phyloP scores from a whole-genome alignment of 2,888 invertebrate species.

The Crepidodera aurea region DNA sequence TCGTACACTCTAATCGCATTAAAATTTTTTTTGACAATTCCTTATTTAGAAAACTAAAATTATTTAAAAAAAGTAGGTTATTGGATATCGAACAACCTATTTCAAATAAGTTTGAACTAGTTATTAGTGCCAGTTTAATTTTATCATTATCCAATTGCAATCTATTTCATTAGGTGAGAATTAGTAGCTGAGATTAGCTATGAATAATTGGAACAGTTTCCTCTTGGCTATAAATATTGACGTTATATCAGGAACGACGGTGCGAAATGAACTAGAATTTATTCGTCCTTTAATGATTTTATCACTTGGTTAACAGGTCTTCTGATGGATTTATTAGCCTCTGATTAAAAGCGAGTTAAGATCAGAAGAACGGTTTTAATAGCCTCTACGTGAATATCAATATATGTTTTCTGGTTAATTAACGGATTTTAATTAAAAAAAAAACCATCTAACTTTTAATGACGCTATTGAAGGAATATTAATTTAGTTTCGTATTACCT shows the following conservation, averaged over 20 bases:
- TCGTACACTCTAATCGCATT: too few species aligned
- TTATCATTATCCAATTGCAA: slow-evolving; percentile 18
- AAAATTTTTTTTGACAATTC: too few species aligned
- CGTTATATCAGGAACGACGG: slow-evolving; percentile 18
- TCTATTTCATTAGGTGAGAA: slow-evolving; percentile 26
- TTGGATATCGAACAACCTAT: too few species aligned
- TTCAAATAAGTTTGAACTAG: too few species aligned
- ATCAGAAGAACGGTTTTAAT: neutral
- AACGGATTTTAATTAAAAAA: too few species aligned
- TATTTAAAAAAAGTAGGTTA: too few species aligned
- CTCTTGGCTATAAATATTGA: slow-evolving; percentile 28
- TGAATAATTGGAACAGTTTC: slow-evolving; percentile 28
- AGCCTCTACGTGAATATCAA: neutral
- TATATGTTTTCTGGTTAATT: neutral
- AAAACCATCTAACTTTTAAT: too few species aligned
- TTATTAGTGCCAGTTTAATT: neutral
- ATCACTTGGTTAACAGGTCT: slow-evolving; percentile 26
- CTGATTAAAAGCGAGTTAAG: slow-evolving; percentile 6
- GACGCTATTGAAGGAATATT: too few species aligned
- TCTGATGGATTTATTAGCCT: slow-evolving; percentile 20
- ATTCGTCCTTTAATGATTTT: slow-evolving; percentile 21
- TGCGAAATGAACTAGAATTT: slow-evolving; percentile 22
- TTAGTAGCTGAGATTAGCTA: slow-evolving; percentile 26
- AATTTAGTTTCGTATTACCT: too few species aligned
- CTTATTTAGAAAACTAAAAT: too few species aligned